These are phyloP conservation scores for Sebastes reedi DNA, from an alignment of 2,797 vertebrate genomes.

Conservation along the genomic window DNA sequence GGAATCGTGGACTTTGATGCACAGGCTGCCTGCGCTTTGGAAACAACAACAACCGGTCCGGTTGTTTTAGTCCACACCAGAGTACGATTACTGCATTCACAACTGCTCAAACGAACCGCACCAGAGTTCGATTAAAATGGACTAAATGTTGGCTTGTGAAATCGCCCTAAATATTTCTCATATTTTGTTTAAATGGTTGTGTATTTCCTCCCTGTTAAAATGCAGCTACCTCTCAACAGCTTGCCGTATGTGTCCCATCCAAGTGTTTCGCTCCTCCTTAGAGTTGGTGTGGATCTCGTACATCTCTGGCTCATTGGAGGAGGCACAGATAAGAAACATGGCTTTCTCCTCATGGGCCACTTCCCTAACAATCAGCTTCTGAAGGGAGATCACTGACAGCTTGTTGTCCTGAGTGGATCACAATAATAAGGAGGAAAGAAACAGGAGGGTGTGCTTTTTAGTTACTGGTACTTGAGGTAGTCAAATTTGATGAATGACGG, in stretches of 20 bases:
- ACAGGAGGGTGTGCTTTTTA: neutral
- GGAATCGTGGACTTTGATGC: too few species aligned
- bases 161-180: neutral
- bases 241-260: slow-evolving; percentile 91
- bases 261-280: slow-evolving; percentile 89
- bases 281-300: slow-evolving; percentile 92
- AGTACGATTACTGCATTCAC: too few species aligned
- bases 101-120: too few species aligned
- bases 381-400: slow-evolving; percentile 90
- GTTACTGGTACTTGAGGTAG: neutral
- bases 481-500: neutral
- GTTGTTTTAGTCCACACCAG: too few species aligned
- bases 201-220: neutral
- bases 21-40: too few species aligned
- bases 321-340: slow-evolving; percentile 95
- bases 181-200: neutral
- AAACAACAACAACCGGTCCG: too few species aligned
- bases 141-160: too few species aligned
- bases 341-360: slow-evolving; percentile 92
- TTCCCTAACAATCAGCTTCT: slow-evolving; percentile 93
- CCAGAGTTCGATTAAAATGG: too few species aligned
- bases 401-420: slow-evolving; percentile 88
- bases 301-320: slow-evolving; percentile 84
- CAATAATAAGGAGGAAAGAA: neutral
- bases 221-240: slow-evolving; percentile 82